Base-by-base conservation (phyloP, 2,888 invertebrate species). In the Scaptomyza reducta region DNA sequence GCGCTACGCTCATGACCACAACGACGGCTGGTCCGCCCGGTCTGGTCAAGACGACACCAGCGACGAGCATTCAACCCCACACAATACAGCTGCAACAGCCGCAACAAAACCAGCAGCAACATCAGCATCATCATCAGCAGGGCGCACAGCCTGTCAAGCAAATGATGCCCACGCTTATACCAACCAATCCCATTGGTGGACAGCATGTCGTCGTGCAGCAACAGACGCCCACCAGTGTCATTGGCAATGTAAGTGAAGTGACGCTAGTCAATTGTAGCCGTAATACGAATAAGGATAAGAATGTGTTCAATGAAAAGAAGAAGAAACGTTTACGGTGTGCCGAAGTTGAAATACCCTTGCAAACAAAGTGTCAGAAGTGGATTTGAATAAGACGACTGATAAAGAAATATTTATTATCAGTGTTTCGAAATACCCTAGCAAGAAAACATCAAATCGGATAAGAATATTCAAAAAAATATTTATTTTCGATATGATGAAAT, bases 111-210 rank as follows among this genome's bases (percentile, higher is more conserved):
- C 89, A 42, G 29, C 46, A 46, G 44, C 25, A 42, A 18, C 50
- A 22, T 6, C 87, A 88, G 56, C 88, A 81, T 53, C 88, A 81
- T 51, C 89, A 89, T 46, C 83, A 81, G 50, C 88, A 79, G 27
- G 84, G 84, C 35, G 72, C 83, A 27, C 88, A 82, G 69, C 18
- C 70, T 6, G 87, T 79, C 54, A 89, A 90, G 44, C 90, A 90
- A 49, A 82, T 89, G 62, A 79, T 92, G 74, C 92, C 91, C 53
- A 91, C 91, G 49, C 79, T 92, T 50, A 91, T 92, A 84, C 92
- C 92, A 38, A 90, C 90, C 22, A 90, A 88, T 56, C 76, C 81
- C 65, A 60, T 90, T 31, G 83, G 89, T n/a, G 88, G 90, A 13
- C 90, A 90, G 66, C 90, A 91, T 56, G 88, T 90, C 44, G 87